Base-by-base conservation (phyloP, 1,140 invertebrate genomes). In the Archivesica marissinica region DNA sequence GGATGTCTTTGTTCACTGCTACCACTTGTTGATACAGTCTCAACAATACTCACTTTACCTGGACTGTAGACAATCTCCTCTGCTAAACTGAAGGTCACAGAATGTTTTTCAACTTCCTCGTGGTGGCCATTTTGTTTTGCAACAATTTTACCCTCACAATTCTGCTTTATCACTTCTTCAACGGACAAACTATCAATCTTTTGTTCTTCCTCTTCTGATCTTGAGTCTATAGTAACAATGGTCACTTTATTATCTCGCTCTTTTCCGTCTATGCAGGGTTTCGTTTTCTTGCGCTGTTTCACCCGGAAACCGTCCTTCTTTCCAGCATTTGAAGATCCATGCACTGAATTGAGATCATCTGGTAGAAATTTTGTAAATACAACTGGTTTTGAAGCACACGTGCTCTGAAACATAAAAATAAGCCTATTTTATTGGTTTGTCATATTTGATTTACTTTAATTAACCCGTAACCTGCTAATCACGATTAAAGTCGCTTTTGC, bases 371-470 rank as follows among this genome's bases (percentile, higher is more conserved):
- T 89, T 47, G 88, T 85, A 83, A 88, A 91, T n/a, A 88, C 76
- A 38, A 91, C 90, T 9, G 90, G 90, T 54, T 80, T 74, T 0
- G 85, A 88, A 44, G 89, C 87, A 76, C 84, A 86, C 15, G 86
- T 20, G 38, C 76, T 89, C 90, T 91, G 86, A 38, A 72, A 70
- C 17, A 83, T 20, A 82, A 47, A 75, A 20, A 74, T 3, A 6
- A n/a, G 23, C 28, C 56, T n/a, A n/a, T n/a, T n/a, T n/a, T n/a
- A n/a, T n/a, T n/a, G n/a, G n/a, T n/a, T n/a, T n/a, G n/a, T n/a
- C n/a, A n/a, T n/a, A n/a, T n/a, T n/a, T n/a, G n/a, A n/a, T n/a
- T n/a, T n/a, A n/a, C n/a, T n/a, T n/a, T n/a, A n/a, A n/a, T n/a
- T n/a, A n/a, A n/a, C n/a, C n/a, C n/a, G n/a, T n/a, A n/a, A n/a